A percentile compares a stretch with the other conserved stretches of the same genome.
phyloP scores from a whole-genome alignment of 2,113 vertebrate species.

The Morone chrysops region DNA sequence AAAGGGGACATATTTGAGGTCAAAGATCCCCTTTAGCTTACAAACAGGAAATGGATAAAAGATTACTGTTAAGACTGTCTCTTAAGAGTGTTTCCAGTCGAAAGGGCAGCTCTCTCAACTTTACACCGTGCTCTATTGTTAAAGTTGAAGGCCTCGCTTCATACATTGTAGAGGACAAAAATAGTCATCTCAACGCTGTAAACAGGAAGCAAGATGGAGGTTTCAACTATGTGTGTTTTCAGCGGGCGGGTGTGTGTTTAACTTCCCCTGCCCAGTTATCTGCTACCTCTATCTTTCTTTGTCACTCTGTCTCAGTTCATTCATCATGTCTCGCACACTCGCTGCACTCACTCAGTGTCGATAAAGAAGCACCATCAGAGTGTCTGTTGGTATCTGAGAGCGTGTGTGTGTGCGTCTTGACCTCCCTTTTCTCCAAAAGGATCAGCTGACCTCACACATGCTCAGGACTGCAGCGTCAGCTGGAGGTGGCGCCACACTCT shows the following conservation, averaged over 20 bases:
- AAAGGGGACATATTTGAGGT: background rate
- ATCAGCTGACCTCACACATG: conserved; percentile 31
- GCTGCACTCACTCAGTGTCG: background rate
- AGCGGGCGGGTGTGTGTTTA: conserved; percentile 19
- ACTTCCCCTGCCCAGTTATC: conserved; percentile 45
- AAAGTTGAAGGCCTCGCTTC: conserved; percentile 42
- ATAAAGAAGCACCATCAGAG: background rate
- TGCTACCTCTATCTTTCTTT: conserved; percentile 36
- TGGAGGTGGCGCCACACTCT: conserved; percentile 17
- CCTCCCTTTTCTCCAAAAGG: background rate
- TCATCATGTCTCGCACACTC: conserved; percentile 22
- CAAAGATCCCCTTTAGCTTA: background rate
- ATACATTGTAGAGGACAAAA: conserved; percentile 54
- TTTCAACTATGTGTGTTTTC: conserved; percentile 39
- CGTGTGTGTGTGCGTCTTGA: background rate
- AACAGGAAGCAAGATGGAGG: conserved; percentile 83
- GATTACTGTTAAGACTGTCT: background rate
- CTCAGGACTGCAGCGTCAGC: conserved; percentile 28
- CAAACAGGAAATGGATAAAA: conserved; percentile 44
- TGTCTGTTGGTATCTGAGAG: background rate
- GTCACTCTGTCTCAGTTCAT: conserved; percentile 15
- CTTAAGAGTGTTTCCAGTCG: conserved; percentile 1
- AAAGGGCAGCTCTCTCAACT: background rate
- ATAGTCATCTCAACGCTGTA: conserved; percentile 71
- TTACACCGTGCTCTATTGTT: conserved; percentile 61